phyloP scores from a whole-genome alignment of 2,113 vertebrate species.

The Phaethon lepturus region DNA sequence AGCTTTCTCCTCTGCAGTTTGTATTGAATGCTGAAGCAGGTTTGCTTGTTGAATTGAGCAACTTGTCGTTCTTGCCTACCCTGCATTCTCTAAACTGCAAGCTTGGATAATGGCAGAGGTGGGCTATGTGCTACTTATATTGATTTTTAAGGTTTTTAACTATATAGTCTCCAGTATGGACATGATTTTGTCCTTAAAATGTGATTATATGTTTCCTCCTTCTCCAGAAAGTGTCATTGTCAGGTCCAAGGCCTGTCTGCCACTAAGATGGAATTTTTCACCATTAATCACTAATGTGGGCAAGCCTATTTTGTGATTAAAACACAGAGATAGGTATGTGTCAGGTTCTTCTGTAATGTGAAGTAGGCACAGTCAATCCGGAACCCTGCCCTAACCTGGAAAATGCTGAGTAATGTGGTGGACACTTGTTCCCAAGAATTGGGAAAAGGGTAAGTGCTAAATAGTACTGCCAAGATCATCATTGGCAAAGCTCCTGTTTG shows the following conservation, averaged over 20 bases:
- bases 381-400: background rate
- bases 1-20: slow-evolving; percentile 13
- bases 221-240: background rate
- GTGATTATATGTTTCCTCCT: background rate
- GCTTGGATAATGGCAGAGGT: background rate
- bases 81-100: background rate
- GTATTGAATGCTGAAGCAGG: background rate
- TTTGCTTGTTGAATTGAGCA: background rate
- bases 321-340: background rate
- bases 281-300: background rate
- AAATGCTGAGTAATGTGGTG: background rate
- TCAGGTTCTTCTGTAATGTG: background rate
- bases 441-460: background rate
- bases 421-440: background rate
- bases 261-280: background rate
- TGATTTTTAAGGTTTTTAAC: background rate
- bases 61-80: background rate
- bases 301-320: background rate
- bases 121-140: background rate
- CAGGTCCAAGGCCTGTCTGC: background rate
- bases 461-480: slow-evolving; percentile 3
- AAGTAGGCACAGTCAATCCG: background rate
- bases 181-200: background rate
- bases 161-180: background rate
- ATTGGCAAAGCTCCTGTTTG: background rate